Evolutionary conservation across 2,888 invertebrate species (phyloP), one percentile per base, ranked within the genome.

Genomic region (Leptinotarsa tumamoca): DNA sequence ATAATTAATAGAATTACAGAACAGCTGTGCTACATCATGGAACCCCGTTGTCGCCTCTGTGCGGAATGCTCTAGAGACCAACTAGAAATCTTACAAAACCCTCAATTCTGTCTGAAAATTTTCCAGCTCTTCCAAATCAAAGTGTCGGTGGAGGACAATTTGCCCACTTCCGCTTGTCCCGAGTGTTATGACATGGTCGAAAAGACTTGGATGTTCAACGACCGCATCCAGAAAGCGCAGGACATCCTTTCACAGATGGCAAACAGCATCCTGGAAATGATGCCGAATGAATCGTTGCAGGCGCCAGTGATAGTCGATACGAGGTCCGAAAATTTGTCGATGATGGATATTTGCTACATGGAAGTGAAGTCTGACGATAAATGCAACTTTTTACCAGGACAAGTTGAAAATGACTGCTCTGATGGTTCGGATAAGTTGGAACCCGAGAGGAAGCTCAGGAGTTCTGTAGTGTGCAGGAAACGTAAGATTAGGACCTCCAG

Each of bases 1-100:
- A 63, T 43, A 27, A 0, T 33, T 23, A 17, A 27, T 3, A 27
- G 5, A 15, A 27, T 33, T n/a, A 33, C 33, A n/a, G n/a, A n/a
- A 13, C 5, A 17, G 5, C 17, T 27, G 68, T 78, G 76, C 70
- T 78, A 79, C 78, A 80, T 75, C 73, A 87, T 87, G 87, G 86
- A 85, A 79, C 79, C 84, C 27, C 84, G 87, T 68, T 89, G 89
- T 77, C 87, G 89, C 61, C 84, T 89, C 70, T 89, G 89, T 83
- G 89, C 88, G 51, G 87, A 87, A 81, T 80, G 82, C 63, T 82
- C 80, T 69, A 77, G 82, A 51, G 84, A 86, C 76, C 82, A 87
- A 74, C 78, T 87, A 75, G 80, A 84, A 67, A 83, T 86, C 67
- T 79, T 87, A 43, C 86, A 87, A 71, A 85, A 87, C 77, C 76